Conservation (phyloP, 1,140 invertebrate species). For the Magallana angulata region DNA sequence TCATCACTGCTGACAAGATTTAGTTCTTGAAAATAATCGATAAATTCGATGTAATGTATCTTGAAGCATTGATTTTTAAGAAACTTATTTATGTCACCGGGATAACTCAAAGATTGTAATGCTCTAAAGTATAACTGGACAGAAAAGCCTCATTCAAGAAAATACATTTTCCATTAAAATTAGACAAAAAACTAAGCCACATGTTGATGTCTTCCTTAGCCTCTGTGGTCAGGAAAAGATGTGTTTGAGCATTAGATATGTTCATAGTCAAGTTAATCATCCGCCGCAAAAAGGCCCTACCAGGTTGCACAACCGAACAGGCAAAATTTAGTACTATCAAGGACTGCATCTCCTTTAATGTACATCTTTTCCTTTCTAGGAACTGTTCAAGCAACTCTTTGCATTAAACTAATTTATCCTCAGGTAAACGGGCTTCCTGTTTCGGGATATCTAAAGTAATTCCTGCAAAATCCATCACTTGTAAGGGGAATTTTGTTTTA, state of each 20-base stretch:
- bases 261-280: neutral
- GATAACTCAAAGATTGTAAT: neutral
- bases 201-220: neutral
- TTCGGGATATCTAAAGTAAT: constrained; percentile 36
- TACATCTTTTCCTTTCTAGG: neutral
- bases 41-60: no score
- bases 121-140: neutral
- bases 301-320: neutral
- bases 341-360: constrained; percentile 21
- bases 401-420: constrained; percentile 38
- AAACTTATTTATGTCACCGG: neutral
- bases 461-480: constrained; percentile 44
- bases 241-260: neutral
- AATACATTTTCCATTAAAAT: constrained; percentile 4
- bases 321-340: constrained; percentile 44
- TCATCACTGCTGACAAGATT: no score
- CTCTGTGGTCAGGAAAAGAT: neutral
- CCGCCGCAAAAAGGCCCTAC: neutral
- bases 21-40: no score
- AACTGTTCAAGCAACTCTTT: neutral
- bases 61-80: no score
- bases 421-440: constrained; percentile 26
- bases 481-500: constrained; percentile 24
- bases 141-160: neutral
- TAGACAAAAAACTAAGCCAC: neutral